Conservation (phyloP, 1,140 invertebrate species). For the Dufourea novaeangliae region DNA sequence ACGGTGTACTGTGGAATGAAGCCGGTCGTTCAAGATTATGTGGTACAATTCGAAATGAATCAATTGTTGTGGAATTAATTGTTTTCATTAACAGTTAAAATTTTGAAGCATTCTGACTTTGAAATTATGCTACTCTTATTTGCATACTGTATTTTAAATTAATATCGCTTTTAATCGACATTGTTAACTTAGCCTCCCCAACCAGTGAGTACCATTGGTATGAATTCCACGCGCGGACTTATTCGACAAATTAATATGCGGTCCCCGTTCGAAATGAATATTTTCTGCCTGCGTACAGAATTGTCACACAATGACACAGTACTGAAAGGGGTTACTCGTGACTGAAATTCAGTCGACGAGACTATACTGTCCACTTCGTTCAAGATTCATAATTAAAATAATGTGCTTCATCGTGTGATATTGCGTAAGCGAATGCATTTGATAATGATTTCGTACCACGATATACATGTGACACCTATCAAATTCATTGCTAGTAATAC, state of each 20-base stretch:
- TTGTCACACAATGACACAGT: constrained; percentile 71
- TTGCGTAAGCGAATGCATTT: not conserved
- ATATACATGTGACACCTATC: not conserved
- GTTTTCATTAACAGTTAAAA: not conserved
- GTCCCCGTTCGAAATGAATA: constrained; percentile 63
- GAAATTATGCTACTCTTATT: not conserved
- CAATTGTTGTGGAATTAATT: too few relatives aligned
- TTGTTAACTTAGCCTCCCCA: not conserved
- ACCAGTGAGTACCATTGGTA: constrained; percentile 9
- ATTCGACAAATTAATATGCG: constrained; percentile 67
- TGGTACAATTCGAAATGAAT: not conserved
- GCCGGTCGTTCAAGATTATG: too few relatives aligned
- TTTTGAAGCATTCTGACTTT: not conserved
- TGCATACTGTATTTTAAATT: not conserved
- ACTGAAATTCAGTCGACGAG: constrained; percentile 58
- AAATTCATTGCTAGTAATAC: not conserved
- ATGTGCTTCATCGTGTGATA: not conserved
- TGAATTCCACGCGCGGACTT: constrained; percentile 55
- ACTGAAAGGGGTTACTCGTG: constrained; percentile 70
- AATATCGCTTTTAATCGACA: not conserved
- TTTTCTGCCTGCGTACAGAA: constrained; percentile 54
- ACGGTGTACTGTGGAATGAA: not conserved
- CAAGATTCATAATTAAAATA: constrained; percentile 1
- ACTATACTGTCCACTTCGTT: constrained; percentile 7
- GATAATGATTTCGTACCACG: not conserved